Base-by-base conservation (phyloP, 1,140 invertebrate genomes). In the Pogonomyrmex barbatus region DNA sequence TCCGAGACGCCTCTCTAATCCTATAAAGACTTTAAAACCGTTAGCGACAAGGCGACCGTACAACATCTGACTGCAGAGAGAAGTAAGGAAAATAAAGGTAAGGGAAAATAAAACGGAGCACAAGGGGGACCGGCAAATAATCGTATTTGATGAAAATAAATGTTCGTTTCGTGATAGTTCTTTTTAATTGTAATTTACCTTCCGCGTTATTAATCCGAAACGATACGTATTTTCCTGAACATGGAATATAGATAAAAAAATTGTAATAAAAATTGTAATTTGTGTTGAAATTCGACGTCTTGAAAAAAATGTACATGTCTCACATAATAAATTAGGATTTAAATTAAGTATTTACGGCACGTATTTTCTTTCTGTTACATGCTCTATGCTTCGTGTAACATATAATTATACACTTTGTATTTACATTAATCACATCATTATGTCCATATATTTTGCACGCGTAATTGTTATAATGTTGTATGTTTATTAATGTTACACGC, bases 1-100 rank as follows among this genome's bases (percentile, higher is more conserved):
- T 79, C 62, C 62, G 60, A 85, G 84, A 52, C 50, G 73, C 60
- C 75, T 85, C 75, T 85, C 75, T 85, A 81, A 86, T 86, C 76
- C 76, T 68, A 86, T 86, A 81, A 86, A 85, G 73, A 85, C 82
- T 78, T 78, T 85, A 76, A 85, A 86, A 70, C 84, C 77, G 39
- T 79, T 86, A 86, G 79, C 76, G 84, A 86, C 60, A 78, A 79
- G 63, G 56, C 84, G 76, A 68, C 73, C 76, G 84, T 85, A 85
- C 81, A 79, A 73, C 70, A 75, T 39, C 68, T 17, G 54, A 47
- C 54, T 56, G 78, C 33, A 81, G 78, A 14, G 39, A 71, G 14
- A 24, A 24, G 79, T 60, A 47, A 75, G 54, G 24, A 17, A 50
- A 83, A 62, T 70, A 73, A 83, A 83, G 14, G 79, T 60, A 36